Conservation (phyloP, 2,113 vertebrate species). For the Odobenus rosmarus region DNA sequence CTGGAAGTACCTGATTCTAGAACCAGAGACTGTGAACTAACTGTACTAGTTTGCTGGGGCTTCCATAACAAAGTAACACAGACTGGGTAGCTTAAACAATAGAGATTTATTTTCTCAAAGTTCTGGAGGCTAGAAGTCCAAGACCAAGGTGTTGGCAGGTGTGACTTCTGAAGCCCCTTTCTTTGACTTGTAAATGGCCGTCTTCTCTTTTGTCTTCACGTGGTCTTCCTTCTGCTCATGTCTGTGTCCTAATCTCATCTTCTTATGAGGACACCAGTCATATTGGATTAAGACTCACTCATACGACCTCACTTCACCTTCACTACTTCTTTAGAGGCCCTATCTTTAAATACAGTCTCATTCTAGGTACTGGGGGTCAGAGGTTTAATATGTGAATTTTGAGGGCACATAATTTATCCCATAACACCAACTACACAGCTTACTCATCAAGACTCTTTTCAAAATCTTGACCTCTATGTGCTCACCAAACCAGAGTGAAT, state of each 20-base stretch:
- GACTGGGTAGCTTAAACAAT: not conserved
- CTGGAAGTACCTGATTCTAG: not conserved
- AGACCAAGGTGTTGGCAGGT: not conserved
- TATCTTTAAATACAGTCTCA: not conserved
- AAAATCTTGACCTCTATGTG: not conserved
- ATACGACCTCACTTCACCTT: not conserved
- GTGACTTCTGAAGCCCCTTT: not conserved
- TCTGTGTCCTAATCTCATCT: not conserved
- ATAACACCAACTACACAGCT: not conserved
- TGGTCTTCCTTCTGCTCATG: not conserved
- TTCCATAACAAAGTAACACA: not conserved
- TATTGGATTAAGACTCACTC: not conserved
- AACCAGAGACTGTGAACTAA: not conserved
- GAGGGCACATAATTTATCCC: not conserved
- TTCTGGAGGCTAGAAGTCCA: not conserved
- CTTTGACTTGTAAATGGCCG: not conserved
- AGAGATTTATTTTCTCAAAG: not conserved
- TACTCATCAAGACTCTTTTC: not conserved
- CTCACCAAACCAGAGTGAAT: not conserved
- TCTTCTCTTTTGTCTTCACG: not conserved
- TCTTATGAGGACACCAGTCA: not conserved
- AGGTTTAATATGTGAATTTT: not conserved
- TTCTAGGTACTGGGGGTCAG: not conserved
- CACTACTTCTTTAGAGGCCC: not conserved
- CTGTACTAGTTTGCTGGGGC: not conserved